Base-by-base conservation (phyloP, 1,140 invertebrate species). In the Pararge aegeria region DNA sequence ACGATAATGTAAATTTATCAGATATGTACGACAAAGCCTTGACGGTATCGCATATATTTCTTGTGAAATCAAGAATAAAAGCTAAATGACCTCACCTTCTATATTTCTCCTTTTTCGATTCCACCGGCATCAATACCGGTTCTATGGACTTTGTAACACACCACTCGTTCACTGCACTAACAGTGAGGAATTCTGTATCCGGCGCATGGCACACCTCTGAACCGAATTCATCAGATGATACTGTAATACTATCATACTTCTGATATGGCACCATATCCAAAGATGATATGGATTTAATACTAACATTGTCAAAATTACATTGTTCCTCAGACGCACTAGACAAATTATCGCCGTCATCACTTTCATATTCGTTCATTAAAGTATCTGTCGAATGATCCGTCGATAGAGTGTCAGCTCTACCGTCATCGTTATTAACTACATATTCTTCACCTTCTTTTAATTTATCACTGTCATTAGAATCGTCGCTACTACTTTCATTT, bases 101-200 rank as follows among this genome's bases (percentile, higher is more conserved):
- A 81, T 89, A 89, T 74, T 90, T 90, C 65, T 89, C 87, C 73
- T 87, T 89, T 80, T 89, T 88, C 20, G 83, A 83, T 82, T 88
- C 85, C 56, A 87, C 78, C 61, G 86, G 84, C 55, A 87, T 70
- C 60, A 89, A 78, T 77, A 81, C 77, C 66, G 82, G 80, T 73
- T 81, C 83, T 40, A 66, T 64, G 54, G 85, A 83, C 65, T 83
- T 81, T 57, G 84, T 77, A 58, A 87, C 75, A 74, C 86, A 88
- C 83, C 87, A 89, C 62, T 87, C 83, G 70, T 90, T 90, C 64
- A 90, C 85, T 69, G 88, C 88, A 85, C 85, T 89, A 68, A 90
- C 88, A 58, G 85, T 83, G 42, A 88, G 75, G 64, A 86, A 88
- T 59, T 89, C 84, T 18, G 79, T 83, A 65, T 86, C 79, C 38